phyloP scores from a whole-genome alignment of 2,113 vertebrate genomes.

The Spizaetus ornatus region DNA sequence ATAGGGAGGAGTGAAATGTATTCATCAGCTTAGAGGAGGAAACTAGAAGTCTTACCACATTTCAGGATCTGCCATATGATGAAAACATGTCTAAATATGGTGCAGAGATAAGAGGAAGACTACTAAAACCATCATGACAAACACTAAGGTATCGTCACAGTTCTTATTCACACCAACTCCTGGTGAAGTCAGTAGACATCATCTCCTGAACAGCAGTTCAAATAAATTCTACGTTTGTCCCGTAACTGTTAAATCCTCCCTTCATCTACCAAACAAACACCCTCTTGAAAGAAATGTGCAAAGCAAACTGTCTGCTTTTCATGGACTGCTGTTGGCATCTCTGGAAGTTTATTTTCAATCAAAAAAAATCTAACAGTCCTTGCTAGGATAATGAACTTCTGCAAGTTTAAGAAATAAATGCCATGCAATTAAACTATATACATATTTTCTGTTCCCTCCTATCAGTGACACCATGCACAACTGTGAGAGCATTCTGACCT shows the following conservation, averaged over 20 bases:
- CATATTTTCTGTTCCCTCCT: background rate
- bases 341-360: constrained; percentile 24
- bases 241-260: background rate
- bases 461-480: background rate
- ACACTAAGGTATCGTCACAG: background rate
- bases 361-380: background rate
- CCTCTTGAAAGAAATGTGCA: background rate
- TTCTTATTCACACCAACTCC: background rate
- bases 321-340: background rate
- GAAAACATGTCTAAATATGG: constrained; percentile 10
- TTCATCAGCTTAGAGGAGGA: background rate
- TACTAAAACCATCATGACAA: background rate
- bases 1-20: background rate
- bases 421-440: constrained; percentile 20
- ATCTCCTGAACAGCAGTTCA: background rate
- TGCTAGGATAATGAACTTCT: background rate
- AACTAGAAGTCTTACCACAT: background rate
- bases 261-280: background rate
- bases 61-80: background rate
- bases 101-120: background rate
- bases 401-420: constrained; percentile 14
- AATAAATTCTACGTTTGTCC: background rate
- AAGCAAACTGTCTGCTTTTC: constrained; percentile 12
- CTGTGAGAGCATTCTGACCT: constrained; percentile 8
- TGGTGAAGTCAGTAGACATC: background rate